Percentiles rank a stretch among this genome's conserved stretches.
phyloP scores from a whole-genome alignment of 1,140 invertebrate genomes.

The Drosophila kanapiae region DNA sequence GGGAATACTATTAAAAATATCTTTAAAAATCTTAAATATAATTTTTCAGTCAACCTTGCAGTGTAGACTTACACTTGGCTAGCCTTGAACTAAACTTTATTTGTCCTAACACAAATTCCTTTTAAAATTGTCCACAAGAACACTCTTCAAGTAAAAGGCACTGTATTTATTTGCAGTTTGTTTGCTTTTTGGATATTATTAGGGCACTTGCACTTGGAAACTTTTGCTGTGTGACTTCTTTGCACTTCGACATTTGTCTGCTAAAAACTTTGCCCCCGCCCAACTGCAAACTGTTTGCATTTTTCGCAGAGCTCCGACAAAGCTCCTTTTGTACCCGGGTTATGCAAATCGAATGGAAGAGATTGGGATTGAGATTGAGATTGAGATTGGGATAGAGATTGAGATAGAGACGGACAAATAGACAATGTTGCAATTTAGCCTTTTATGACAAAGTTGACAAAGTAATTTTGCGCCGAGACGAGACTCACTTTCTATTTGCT shows the following conservation, averaged over 20 bases:
- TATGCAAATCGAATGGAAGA: slow-evolving; percentile 56
- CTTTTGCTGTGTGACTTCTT: slow-evolving; percentile 25
- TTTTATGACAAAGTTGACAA: slow-evolving; percentile 46
- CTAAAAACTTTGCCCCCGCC: slow-evolving; percentile 17
- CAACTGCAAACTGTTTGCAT: slow-evolving; percentile 25
- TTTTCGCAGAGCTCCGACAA: slow-evolving; percentile 19
- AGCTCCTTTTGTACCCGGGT: slow-evolving; percentile 14
- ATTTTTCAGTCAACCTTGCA: neutral
- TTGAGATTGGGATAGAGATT: slow-evolving; percentile 16
- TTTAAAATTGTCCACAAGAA: slow-evolving; percentile 11
- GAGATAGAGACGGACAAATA: neutral
- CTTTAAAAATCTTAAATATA: neutral
- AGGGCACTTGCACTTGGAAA: slow-evolving; percentile 41
- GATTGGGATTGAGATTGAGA: slow-evolving; percentile 31
- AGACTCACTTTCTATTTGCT: slow-evolving; percentile 42
- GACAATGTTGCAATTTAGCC: slow-evolving; percentile 40
- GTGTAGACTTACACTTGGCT: neutral
- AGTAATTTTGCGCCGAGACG: slow-evolving; percentile 24
- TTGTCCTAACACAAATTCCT: neutral
- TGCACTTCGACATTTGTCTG: slow-evolving; percentile 46
- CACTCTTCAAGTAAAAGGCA: neutral
- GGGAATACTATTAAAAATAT: neutral
- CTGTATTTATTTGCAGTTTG: slow-evolving; percentile 15
- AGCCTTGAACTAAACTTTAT: neutral
- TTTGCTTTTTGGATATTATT: slow-evolving; percentile 34